These are phyloP conservation scores for Acanthurus tractus DNA, from an alignment of 2,797 vertebrate genomes.

Conservation along the genomic window DNA sequence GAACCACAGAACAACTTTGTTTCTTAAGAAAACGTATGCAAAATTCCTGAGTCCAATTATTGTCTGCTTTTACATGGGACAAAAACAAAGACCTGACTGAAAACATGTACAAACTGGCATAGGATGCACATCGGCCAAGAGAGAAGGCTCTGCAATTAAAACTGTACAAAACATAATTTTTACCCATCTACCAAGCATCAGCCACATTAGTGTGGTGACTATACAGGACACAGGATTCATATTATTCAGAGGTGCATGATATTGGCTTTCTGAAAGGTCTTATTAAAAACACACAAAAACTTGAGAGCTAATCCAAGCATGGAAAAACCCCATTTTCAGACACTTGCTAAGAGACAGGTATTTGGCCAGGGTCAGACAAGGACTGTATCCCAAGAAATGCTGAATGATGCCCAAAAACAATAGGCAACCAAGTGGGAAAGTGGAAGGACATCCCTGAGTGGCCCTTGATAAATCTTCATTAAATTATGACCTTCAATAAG, in stretches of 20 bases:
- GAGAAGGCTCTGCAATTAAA: too few species aligned
- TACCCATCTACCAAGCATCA: too few species aligned
- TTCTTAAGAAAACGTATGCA: too few species aligned
- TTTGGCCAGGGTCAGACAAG: constrained; percentile 45
- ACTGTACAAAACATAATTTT: too few species aligned
- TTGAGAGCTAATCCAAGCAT: constrained; percentile 17
- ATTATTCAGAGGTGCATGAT: not conserved
- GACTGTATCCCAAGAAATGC: constrained; percentile 58
- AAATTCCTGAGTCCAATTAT: too few species aligned
- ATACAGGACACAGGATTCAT: too few species aligned
- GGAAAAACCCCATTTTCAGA: constrained; percentile 49
- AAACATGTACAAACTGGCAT: too few species aligned
- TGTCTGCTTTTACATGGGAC: too few species aligned
- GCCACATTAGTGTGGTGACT: too few species aligned
- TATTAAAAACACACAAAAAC: not conserved
- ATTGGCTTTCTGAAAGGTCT: constrained; percentile 13
- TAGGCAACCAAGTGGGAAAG: constrained; percentile 39
- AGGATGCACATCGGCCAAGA: too few species aligned
- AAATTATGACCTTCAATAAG: constrained; percentile 48
- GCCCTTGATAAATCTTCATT: constrained; percentile 38
- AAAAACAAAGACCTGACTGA: too few species aligned
- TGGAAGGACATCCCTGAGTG: constrained; percentile 16
- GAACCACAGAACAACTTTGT: too few species aligned
- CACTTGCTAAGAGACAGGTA: constrained; percentile 60
- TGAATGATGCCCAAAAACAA: constrained; percentile 61